Conservation (phyloP, 2,113 vertebrate genomes). For the Pipra filicauda region DNA sequence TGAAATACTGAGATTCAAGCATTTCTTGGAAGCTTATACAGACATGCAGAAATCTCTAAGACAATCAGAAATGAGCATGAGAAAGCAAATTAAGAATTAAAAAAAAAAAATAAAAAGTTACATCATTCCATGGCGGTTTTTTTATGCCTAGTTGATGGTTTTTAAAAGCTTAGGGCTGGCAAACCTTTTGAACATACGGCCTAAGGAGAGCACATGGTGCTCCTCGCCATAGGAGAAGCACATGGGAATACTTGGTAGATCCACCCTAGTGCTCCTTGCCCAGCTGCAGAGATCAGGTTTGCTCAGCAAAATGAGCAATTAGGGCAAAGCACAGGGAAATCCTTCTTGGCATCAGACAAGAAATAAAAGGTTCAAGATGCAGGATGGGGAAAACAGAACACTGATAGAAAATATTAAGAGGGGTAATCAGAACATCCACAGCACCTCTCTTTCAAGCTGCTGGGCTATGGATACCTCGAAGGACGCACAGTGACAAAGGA, state of each 20-base stretch:
- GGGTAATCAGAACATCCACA: neutral
- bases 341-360: neutral
- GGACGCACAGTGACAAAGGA: neutral
- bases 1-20: neutral
- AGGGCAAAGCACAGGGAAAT: neutral
- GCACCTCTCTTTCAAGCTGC: neutral
- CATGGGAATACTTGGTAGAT: neutral
- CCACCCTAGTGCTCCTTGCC: neutral
- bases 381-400: neutral
- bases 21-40: neutral
- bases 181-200: neutral
- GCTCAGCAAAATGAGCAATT: neutral
- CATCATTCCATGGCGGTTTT: neutral
- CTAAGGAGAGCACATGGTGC: neutral
- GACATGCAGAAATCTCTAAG: neutral
- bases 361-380: neutral
- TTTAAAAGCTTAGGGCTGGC: neutral
- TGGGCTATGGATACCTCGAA: fast-evolving
- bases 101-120: no score
- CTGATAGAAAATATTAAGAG: neutral
- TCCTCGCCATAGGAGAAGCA: neutral
- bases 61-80: neutral
- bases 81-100: neutral
- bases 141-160: neutral
- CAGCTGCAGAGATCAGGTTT: neutral